These are phyloP conservation scores for Agrilus mali DNA, from an alignment of 2,888 invertebrate genomes.

Conservation along the genomic window DNA sequence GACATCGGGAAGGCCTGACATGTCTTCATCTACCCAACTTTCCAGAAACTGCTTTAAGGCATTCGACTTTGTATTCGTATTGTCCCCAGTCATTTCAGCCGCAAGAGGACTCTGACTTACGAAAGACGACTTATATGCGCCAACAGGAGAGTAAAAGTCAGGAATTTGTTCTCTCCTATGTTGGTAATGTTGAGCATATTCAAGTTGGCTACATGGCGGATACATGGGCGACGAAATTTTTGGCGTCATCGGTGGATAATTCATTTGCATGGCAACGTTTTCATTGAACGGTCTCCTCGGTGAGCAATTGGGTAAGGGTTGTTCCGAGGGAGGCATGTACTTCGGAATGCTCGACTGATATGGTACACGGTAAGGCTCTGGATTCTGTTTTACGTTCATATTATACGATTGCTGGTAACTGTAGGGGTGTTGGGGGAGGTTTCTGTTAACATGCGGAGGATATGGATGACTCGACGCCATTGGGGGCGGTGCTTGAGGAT, in stretches of 20 bases:
- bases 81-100: slow-evolving; percentile 20
- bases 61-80: slow-evolving; percentile 19
- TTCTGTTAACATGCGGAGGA: slow-evolving; percentile 9
- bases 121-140: slow-evolving; percentile 9
- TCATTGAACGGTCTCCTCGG: slow-evolving; percentile 23
- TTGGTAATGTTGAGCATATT: slow-evolving; percentile 21
- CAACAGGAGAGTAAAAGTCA: slow-evolving; percentile 10
- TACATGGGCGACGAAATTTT: slow-evolving; percentile 22
- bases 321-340: slow-evolving; percentile 8
- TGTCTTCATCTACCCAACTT: slow-evolving; percentile 30
- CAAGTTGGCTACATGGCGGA: slow-evolving; percentile 15
- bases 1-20: slow-evolving; percentile 13
- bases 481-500: slow-evolving; percentile 5
- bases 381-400: slow-evolving; percentile 7
- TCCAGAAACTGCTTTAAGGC: slow-evolving; percentile 29
- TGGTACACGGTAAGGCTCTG: slow-evolving; percentile 8
- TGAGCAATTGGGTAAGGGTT: slow-evolving; percentile 21
- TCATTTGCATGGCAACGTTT: slow-evolving; percentile 17
- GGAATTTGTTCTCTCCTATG: slow-evolving; percentile 14
- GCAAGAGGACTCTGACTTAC: slow-evolving; percentile 15
- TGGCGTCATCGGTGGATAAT: slow-evolving; percentile 19
- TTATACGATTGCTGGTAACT: slow-evolving; percentile 13
- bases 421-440: slow-evolving; percentile 13
- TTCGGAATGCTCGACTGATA: slow-evolving; percentile 9
- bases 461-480: slow-evolving; percentile 10